Percentiles rank a stretch among this genome's conserved stretches.
phyloP scores from a whole-genome alignment of 2,113 vertebrate species.

The Arvicanthis niloticus region DNA sequence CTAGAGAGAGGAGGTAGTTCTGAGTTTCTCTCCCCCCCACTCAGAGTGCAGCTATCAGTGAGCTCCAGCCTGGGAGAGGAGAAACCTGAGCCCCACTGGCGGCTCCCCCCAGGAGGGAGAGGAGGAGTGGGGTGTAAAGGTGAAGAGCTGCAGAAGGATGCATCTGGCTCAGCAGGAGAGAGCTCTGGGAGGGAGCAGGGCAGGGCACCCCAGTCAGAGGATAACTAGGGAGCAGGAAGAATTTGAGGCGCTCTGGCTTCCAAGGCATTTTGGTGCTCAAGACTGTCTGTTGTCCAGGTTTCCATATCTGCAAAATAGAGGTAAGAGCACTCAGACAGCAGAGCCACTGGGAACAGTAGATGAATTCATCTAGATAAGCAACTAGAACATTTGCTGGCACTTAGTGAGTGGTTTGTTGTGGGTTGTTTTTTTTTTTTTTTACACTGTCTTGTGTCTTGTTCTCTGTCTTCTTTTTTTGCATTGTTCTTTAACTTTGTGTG shows the following conservation, averaged over 20 bases:
- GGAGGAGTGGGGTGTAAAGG: neutral
- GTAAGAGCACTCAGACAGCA: neutral
- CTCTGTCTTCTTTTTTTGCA: neutral
- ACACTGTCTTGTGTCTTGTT: neutral
- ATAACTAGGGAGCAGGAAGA: neutral
- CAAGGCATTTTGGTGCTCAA: neutral
- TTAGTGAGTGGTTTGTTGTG: neutral
- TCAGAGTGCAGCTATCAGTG: neutral
- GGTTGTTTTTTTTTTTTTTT: neutral
- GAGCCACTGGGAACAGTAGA: neutral
- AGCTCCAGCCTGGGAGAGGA: slow-evolving; percentile 40
- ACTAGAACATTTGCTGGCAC: neutral
- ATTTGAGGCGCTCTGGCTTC: neutral
- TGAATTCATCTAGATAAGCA: neutral
- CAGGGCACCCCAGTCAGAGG: neutral
- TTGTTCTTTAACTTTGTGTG: neutral
- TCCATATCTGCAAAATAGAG: slow-evolving; percentile 51
- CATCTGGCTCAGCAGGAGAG: neutral
- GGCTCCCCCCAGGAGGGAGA: neutral
- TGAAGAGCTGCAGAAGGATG: slow-evolving; percentile 58
- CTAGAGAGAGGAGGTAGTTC: too few species aligned
- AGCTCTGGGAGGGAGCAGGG: neutral
- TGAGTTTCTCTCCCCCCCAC: neutral
- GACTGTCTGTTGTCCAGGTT: neutral
- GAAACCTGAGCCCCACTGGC: slow-evolving; percentile 68